Base-by-base conservation (phyloP, 1,140 invertebrate species). In the Dendroctonus valens region DNA sequence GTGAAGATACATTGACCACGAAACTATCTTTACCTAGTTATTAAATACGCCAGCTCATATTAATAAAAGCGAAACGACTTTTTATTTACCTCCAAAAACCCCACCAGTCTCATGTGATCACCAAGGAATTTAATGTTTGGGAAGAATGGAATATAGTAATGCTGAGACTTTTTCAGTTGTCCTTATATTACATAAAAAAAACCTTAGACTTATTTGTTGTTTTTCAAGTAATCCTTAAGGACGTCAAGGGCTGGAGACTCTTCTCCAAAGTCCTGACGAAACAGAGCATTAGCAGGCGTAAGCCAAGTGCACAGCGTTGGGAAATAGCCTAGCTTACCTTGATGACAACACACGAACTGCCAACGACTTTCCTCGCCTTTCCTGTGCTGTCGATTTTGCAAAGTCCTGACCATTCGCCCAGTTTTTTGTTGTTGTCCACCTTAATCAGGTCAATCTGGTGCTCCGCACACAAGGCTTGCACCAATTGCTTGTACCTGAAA, bases 331-430 rank as follows among this genome's bases (percentile, higher is more conserved):
- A 12, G 9, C 74, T 82, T 78, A 91, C 91, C 85, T 91, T 96
- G 78, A 99, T 93, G 49, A 99, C 97, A 60, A 98, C 96, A 81
- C 96, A 98, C 1, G 95, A 97, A 83, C 97, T 99, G 46, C 96
- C 94, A 74, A 98, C 96, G 71, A 99, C 94, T 85, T 99, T 99
- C 68, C 97, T 89, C 49, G 98, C 94, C 81, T 99, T 99, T 68
- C 97, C 97, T 72, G 97, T 94, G 76, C 94, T 97, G 83, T 99
- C 98, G 76, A 99, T 96, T 85, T 99, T 99, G 83, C 98, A 99
- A 41, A 99, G 86, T 70, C 97, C 98, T 68, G 95, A 91, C 96
- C 97, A 99, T 86, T 99, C 97, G 40, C 97, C 97, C 15, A 99
- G 86, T 78, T 97, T 97, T 80, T 99, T 99, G 83, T 98, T 98